phyloP scores from a whole-genome alignment of 2,113 vertebrate species.

The Irena cyanogastra region DNA sequence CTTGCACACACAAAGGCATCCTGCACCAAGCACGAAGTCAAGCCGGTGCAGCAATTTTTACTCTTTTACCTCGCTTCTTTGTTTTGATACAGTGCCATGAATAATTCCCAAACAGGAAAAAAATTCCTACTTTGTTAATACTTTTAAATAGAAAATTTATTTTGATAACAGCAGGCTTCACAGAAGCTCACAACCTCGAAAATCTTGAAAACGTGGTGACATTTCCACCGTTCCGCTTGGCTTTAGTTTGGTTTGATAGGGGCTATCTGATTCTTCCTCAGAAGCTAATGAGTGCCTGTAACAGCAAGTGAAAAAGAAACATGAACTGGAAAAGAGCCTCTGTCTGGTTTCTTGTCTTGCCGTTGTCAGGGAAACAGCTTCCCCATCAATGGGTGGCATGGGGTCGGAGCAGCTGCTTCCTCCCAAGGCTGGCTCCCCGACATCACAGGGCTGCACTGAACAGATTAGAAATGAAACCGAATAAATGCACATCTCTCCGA shows the following conservation, averaged over 20 bases:
- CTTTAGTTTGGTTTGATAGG: constrained; percentile 7
- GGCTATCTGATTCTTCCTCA: constrained; percentile 8
- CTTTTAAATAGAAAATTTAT: neutral
- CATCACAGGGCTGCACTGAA: constrained; percentile 54
- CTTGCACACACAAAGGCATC: neutral
- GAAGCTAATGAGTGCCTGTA: constrained; percentile 41
- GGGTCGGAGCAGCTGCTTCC: constrained; percentile 70
- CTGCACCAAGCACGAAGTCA: neutral
- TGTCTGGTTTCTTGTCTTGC: constrained; percentile 56
- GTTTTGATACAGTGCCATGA: neutral
- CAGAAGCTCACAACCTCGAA: neutral
- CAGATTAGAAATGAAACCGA: constrained; percentile 24
- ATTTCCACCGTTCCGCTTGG: neutral
- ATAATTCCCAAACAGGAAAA: neutral
- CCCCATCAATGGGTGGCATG: constrained; percentile 39
- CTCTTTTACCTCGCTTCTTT: neutral
- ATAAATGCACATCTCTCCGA: constrained; percentile 11
- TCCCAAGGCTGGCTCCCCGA: constrained; percentile 57
- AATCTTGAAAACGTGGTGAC: neutral
- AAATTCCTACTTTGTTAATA: neutral
- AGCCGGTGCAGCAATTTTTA: neutral
- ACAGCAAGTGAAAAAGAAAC: constrained; percentile 22
- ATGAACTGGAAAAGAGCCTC: constrained; percentile 9
- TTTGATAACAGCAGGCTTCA: neutral
- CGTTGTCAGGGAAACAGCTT: constrained; percentile 71